Evolutionary conservation across 2,113 vertebrate genomes (phyloP).

Genomic region (cat (Felis catus)): DNA sequence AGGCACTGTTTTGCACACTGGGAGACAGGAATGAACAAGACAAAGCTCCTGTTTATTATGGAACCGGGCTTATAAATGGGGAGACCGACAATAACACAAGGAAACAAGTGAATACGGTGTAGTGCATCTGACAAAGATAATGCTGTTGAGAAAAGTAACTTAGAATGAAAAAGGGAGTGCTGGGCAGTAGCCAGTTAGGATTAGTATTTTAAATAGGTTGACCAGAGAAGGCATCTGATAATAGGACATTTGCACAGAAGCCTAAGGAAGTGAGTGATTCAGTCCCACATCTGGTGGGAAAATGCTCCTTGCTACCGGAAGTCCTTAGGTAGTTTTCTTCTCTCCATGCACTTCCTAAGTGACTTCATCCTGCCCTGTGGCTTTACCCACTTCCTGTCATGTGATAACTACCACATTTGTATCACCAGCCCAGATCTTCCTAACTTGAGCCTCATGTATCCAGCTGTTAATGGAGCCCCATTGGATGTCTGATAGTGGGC

Average conservation of each 20-base stretch:
- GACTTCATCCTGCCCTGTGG: not conserved
- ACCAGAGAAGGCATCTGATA: not conserved
- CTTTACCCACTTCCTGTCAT: not conserved
- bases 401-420: not conserved
- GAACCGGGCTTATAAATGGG: not conserved
- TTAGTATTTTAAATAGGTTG: not conserved
- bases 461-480: not conserved
- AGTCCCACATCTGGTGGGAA: not conserved
- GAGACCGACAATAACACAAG: not conserved
- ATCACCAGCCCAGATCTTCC: not conserved
- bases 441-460: not conserved
- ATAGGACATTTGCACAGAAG: not conserved
- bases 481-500: not conserved
- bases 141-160: not conserved
- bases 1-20: not conserved
- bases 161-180: not conserved
- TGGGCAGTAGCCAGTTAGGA: not conserved
- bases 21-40: not conserved
- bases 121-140: not conserved
- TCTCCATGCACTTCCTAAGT: not conserved
- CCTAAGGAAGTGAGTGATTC: not conserved
- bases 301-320: constrained; percentile 8
- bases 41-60: not conserved
- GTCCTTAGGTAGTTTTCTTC: not conserved
- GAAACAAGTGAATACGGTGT: not conserved